Base-by-base conservation (phyloP, 2,888 invertebrate genomes). In the Drosophila nigricruria region DNA sequence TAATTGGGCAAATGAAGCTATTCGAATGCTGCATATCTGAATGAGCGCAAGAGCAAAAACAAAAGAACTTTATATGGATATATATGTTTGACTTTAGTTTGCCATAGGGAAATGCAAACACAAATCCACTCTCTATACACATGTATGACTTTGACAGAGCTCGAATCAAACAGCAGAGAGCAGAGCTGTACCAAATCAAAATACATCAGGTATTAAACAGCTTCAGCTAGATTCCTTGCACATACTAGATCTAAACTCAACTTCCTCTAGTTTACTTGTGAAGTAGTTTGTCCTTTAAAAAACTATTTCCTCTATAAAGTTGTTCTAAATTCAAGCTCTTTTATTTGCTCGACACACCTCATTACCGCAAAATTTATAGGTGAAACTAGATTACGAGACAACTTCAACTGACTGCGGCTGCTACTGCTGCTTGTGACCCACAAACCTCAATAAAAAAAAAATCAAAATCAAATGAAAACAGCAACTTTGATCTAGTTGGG, bases 1-100 rank as follows among this genome's bases (percentile, higher is more conserved):
- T 88, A 88, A 83, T 83, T 83, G 82, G 67, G 57, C 62, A 83
- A 86, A 86, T 77, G 75, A 89, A 83, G 84, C 87, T 65, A 83
- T 81, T 67, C 61, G 59, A 64, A 87, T 77, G 50, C 63, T 62
- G 67, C 69, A 83, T 53, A 70, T 59, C 65, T 42, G 59, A 49
- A 25, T 20, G 47, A 50, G 43, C 56, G 18, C 23, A 43, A 23
- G 9, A 27, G 12, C 23, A 58, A 52, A 79, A 69, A 65, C 76
- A 75, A 70, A 63, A 57, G 34, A 52, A 43, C 40, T 23, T 38
- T 14, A 23, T 25, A n/a, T 10, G 6, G n/a, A 20, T n/a, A 27
- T n/a, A n/a, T 47, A 1, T n/a, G 34, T 34, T 18, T 32, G 47
- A 64, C 30, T 64, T 38, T n/a, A 47, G 27, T 47, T 47, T 25